Percentiles rank a stretch among this genome's conserved stretches.
These are phyloP conservation scores for Azorinus chamasolen DNA, from an alignment of 2,888 invertebrate species.

Conservation along the genomic window DNA sequence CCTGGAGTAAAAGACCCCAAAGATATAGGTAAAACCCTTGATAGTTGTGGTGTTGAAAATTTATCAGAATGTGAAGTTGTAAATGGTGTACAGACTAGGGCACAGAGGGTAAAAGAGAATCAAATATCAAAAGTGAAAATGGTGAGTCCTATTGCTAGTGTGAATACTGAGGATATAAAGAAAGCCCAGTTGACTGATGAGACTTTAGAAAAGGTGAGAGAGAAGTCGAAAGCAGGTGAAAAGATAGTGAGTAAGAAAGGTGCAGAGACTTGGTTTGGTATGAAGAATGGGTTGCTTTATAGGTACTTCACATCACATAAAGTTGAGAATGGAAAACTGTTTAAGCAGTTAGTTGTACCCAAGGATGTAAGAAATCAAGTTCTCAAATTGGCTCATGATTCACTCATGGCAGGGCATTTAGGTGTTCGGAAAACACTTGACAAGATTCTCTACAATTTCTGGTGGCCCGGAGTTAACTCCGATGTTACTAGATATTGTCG, in stretches of 20 bases:
- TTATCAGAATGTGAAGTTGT: no score
- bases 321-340: not conserved
- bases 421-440: conserved; percentile 9
- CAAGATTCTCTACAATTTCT: conserved; percentile 1
- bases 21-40: not conserved
- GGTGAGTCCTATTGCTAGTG: not conserved
- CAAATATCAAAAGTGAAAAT: not conserved
- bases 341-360: conserved; percentile 14
- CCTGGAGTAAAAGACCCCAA: not conserved
- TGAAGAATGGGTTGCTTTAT: not conserved
- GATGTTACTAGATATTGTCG: not conserved
- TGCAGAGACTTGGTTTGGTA: not conserved
- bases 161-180: not conserved
- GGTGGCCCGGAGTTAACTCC: conserved; percentile 8
- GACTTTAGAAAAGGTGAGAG: not conserved
- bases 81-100: conserved; percentile 3
- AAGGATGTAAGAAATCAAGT: not conserved
- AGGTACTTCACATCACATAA: not conserved
- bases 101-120: not conserved
- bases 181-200: not conserved
- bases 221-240: not conserved
- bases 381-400: conserved; percentile 16
- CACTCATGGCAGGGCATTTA: conserved; percentile 7
- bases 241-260: not conserved
- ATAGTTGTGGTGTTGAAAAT: no score